A percentile compares a stretch with the other conserved stretches of the same genome.
These are phyloP conservation scores for Protophormia terraenovae DNA, from an alignment of 2,888 invertebrate species.

Conservation along the genomic window DNA sequence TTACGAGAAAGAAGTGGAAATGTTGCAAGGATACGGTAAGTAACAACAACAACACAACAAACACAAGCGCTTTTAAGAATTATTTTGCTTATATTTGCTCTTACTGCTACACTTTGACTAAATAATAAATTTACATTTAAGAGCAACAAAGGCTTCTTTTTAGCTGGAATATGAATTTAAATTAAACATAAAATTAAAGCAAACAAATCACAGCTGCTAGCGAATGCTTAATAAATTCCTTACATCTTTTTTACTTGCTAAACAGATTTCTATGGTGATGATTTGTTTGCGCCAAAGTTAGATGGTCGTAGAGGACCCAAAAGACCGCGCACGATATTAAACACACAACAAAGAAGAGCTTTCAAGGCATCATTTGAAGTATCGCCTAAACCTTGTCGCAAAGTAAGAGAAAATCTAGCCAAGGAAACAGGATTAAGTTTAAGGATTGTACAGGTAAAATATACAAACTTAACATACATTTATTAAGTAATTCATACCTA, in stretches of 20 bases:
- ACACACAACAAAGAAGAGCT: slow-evolving; percentile 90
- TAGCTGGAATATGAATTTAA: slow-evolving; percentile 46
- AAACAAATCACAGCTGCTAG: slow-evolving; percentile 34
- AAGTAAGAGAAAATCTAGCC: slow-evolving; percentile 90
- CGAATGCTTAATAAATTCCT: slow-evolving; percentile 26
- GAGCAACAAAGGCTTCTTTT: slow-evolving; percentile 3
- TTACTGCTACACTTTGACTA: not conserved
- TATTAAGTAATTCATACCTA: not conserved
- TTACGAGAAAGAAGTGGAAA: slow-evolving; percentile 90
- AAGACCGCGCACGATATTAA: slow-evolving; percentile 91
- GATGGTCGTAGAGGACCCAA: slow-evolving; percentile 90
- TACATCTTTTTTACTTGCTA: slow-evolving; percentile 7
- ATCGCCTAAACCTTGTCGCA: slow-evolving; percentile 91
- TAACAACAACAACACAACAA: not conserved
- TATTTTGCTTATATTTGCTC: not conserved
- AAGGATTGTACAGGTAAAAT: slow-evolving; percentile 90
- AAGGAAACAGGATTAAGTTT: slow-evolving; percentile 93
- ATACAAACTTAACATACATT: not conserved
- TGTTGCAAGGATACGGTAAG: slow-evolving; percentile 85
- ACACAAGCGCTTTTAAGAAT: not conserved
- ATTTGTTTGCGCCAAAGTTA: slow-evolving; percentile 83
- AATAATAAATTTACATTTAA: slow-evolving; percentile 47
- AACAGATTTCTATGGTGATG: slow-evolving; percentile 84
- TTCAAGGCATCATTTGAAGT: slow-evolving; percentile 93
- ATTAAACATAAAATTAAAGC: slow-evolving; percentile 26